Conservation (phyloP, 2,888 invertebrate species). For the Nemotelus pantherinus region DNA sequence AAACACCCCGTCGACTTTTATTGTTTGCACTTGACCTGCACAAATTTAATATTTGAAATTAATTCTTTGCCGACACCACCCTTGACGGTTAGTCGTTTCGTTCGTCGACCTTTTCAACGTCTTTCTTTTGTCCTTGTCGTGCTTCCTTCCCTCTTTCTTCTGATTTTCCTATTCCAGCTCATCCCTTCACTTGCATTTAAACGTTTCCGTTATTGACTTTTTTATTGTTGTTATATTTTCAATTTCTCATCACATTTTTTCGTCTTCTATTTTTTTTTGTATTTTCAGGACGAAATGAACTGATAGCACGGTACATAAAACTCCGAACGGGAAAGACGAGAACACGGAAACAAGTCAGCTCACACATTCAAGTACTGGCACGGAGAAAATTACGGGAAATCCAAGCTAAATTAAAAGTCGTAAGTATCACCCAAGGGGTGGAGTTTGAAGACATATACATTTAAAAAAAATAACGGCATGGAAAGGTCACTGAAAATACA, state of each 20-base stretch:
- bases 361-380: conserved; percentile 99
- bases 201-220: conserved; percentile 34
- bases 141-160: too few species aligned
- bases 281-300: conserved; percentile 93
- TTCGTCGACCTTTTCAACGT: too few species aligned
- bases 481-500: neutral
- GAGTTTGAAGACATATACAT: neutral
- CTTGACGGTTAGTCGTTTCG: too few species aligned
- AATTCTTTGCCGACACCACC: neutral
- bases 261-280: conserved; percentile 42
- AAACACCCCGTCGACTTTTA: conserved; percentile 8
- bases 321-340: conserved; percentile 99
- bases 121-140: too few species aligned
- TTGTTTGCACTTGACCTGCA: conserved; percentile 37
- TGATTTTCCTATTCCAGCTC: neutral
- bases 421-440: conserved; percentile 68
- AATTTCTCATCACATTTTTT: conserved; percentile 37
- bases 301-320: conserved; percentile 99
- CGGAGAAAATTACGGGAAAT: conserved; percentile 98
- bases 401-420: conserved; percentile 97
- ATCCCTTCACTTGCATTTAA: conserved; percentile 29
- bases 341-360: conserved; percentile 99
- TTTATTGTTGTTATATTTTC: conserved; percentile 36
- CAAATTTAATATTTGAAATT: conserved; percentile 42
- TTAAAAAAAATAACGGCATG: conserved; percentile 16